Evolutionary conservation across 2,113 vertebrate genomes (phyloP).

Genomic region (Xenopus borealis): DNA sequence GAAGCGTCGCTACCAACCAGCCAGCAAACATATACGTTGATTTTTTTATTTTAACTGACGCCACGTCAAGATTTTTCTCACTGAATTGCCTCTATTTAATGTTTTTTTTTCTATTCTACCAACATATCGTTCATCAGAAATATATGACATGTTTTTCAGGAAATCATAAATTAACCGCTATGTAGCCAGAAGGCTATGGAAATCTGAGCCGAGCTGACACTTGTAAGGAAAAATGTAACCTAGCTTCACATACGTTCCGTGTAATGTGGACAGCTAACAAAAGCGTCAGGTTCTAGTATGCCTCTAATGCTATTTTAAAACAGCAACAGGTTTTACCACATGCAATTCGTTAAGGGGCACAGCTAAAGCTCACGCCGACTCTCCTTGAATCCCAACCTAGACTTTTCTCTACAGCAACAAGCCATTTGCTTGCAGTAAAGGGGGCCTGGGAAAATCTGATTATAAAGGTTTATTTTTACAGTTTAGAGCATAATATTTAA

Average conservation of each 20-base stretch:
- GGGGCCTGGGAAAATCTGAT: too few relatives aligned
- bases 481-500: too few relatives aligned
- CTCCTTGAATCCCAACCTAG: background rate
- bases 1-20: too few relatives aligned
- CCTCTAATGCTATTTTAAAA: constrained; percentile 10
- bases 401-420: too few relatives aligned
- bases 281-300: background rate
- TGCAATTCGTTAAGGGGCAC: background rate
- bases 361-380: background rate
- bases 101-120: too few relatives aligned
- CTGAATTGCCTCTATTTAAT: too few relatives aligned
- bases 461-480: too few relatives aligned
- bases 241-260: background rate
- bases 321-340: constrained; percentile 24
- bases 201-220: constrained; percentile 21
- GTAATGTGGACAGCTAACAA: constrained; percentile 12
- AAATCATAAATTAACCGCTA: constrained; percentile 35
- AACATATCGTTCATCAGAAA: constrained; percentile 4
- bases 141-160: constrained; percentile 17
- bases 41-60: too few relatives aligned
- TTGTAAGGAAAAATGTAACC: constrained; percentile 17
- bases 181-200: constrained; percentile 18
- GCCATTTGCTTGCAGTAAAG: too few relatives aligned
- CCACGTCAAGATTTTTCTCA: too few relatives aligned
- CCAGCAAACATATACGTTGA: too few relatives aligned